A percentile compares a stretch with the other conserved stretches of the same genome.
Evolutionary conservation across 1,140 invertebrate species (phyloP).

Genomic region (Lepidotrigona ventralis): DNA sequence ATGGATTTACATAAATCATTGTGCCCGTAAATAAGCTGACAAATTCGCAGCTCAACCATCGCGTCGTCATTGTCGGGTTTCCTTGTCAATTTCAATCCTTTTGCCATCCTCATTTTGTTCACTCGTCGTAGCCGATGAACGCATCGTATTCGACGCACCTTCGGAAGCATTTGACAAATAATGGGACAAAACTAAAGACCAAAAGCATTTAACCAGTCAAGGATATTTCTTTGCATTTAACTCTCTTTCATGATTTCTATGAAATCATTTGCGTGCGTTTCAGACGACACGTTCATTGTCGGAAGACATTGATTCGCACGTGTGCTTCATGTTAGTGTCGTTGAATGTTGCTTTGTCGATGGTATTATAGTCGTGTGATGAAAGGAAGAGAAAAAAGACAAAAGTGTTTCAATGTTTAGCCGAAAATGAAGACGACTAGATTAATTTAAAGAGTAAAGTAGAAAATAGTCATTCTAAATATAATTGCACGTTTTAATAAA

Average conservation of each 20-base stretch:
- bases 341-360: neutral
- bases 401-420: neutral
- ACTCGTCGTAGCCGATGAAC: neutral
- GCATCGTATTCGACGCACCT: neutral
- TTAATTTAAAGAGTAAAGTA: no score
- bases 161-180: neutral
- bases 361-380: no score
- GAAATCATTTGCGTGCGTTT: neutral
- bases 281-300: neutral
- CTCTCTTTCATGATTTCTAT: neutral
- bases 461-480: no score
- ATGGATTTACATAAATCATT: conserved; percentile 46
- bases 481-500: no score
- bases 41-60: neutral
- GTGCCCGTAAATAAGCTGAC: neutral
- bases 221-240: neutral
- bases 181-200: neutral
- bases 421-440: neutral
- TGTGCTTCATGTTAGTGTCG: neutral
- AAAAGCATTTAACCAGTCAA: neutral
- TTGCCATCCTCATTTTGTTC: neutral
- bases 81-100: neutral
- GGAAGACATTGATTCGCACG: neutral
- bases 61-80: neutral
- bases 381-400: neutral